Percentiles rank a stretch among this genome's conserved stretches.
Evolutionary conservation across 2,113 vertebrate species (phyloP).

Genomic region (Zeus faber): DNA sequence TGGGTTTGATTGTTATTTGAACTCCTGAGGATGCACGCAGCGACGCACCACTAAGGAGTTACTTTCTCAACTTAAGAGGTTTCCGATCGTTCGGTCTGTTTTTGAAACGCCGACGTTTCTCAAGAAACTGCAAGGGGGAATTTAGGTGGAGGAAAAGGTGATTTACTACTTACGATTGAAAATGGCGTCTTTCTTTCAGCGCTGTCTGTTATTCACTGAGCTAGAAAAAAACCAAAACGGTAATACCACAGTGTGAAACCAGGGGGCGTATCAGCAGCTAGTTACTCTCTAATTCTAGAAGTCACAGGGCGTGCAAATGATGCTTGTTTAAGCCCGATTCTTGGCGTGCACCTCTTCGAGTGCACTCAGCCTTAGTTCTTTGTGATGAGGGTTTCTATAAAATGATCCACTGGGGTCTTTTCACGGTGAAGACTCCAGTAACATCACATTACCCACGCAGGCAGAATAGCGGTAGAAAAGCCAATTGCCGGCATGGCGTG

Average conservation of each 20-base stretch:
- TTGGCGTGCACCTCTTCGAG: background rate
- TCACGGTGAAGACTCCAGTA: background rate
- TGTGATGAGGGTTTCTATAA: background rate
- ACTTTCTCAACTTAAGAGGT: too few relatives aligned
- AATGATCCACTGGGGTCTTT: background rate
- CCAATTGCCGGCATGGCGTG: too few relatives aligned
- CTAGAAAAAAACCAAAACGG: background rate
- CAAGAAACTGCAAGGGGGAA: too few relatives aligned
- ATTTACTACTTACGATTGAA: too few relatives aligned
- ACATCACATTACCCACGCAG: background rate
- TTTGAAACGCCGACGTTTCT: too few relatives aligned
- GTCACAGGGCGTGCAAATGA: background rate
- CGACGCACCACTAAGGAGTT: too few relatives aligned
- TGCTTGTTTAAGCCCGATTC: background rate
- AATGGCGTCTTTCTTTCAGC: too few relatives aligned
- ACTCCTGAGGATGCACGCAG: slow-evolving; percentile 28
- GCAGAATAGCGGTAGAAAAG: background rate
- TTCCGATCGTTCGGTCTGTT: too few relatives aligned
- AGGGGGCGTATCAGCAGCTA: background rate
- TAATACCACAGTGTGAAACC: too few relatives aligned
- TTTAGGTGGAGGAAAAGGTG: too few relatives aligned
- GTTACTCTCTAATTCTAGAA: background rate
- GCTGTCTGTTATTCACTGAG: background rate
- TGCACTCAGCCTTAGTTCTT: background rate
- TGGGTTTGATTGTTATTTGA: slow-evolving; percentile 34